These are phyloP conservation scores for Azemiops feae DNA, from an alignment of 2,113 vertebrate species.

Conservation along the genomic window DNA sequence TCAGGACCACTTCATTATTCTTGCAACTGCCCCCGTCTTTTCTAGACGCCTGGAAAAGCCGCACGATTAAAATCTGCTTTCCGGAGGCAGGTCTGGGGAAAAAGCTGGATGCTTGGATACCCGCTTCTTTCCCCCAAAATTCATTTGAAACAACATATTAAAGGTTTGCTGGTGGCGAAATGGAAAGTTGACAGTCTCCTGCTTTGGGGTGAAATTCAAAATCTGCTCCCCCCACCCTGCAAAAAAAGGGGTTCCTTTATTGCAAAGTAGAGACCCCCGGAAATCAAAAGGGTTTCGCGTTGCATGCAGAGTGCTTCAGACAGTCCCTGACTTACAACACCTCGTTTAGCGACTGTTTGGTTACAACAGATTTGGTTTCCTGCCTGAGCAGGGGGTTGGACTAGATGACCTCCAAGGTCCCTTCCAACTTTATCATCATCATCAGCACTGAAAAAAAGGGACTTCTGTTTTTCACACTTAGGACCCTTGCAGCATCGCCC, in stretches of 20 bases:
- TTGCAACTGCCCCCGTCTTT: conserved; percentile 59
- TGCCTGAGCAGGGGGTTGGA: too few relatives aligned
- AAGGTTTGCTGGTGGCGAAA: not conserved
- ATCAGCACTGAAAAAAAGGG: too few relatives aligned
- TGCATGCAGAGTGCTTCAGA: too few relatives aligned
- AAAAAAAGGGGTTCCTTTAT: not conserved
- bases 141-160: not conserved
- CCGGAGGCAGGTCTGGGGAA: conserved; percentile 53
- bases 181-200: not conserved
- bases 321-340: too few relatives aligned
- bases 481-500: too few relatives aligned
- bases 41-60: conserved; percentile 44
- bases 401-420: too few relatives aligned
- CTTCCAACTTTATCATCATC: too few relatives aligned
- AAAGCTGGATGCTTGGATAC: conserved; percentile 24
- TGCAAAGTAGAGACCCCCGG: too few relatives aligned
- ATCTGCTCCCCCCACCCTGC: not conserved
- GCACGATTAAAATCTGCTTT: conserved; percentile 56
- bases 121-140: rapidly evolving
- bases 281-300: too few relatives aligned
- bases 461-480: too few relatives aligned
- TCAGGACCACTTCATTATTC: conserved; percentile 73
- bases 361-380: too few relatives aligned
- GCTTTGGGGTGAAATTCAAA: not conserved
- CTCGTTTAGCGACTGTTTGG: too few relatives aligned